These are phyloP conservation scores for Sarcophilus harrisii DNA, from an alignment of 2,797 vertebrate genomes.

Conservation along the genomic window DNA sequence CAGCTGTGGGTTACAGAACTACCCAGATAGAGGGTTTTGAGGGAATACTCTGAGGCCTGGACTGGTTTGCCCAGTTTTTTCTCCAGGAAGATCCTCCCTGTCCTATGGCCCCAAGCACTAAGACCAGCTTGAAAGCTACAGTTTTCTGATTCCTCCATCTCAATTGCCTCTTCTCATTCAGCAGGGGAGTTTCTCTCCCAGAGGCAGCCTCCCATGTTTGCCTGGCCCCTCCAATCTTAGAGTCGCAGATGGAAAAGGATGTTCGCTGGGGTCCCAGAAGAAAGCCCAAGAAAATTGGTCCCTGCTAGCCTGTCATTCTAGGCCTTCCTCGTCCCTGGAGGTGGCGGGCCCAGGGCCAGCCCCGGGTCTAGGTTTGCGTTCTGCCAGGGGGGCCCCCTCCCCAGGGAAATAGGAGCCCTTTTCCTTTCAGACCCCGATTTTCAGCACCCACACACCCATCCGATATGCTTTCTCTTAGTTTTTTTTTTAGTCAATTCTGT, in stretches of 20 bases:
- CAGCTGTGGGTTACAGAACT: neutral
- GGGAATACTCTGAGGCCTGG: neutral
- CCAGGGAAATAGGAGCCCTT: slow-evolving; percentile 68
- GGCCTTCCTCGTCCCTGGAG: neutral
- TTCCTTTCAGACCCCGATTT: slow-evolving; percentile 88
- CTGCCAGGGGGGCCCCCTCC: slow-evolving; percentile 68
- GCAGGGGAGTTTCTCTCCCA: neutral
- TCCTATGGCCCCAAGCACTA: neutral
- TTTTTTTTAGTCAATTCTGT: slow-evolving; percentile 62
- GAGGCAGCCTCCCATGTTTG: neutral
- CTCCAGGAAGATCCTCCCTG: slow-evolving; percentile 60
- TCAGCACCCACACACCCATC: slow-evolving; percentile 80
- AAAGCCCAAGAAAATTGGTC: fast-evolving
- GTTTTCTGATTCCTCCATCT: neutral
- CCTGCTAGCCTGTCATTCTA: neutral
- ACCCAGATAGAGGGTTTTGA: neutral
- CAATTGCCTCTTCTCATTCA: neutral
- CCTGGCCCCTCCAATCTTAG: neutral
- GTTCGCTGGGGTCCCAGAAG: neutral
- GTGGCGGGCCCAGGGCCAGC: slow-evolving; percentile 15
- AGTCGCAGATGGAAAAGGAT: neutral
- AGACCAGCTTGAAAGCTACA: neutral
- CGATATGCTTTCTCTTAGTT: slow-evolving; percentile 58
- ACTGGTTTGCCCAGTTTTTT: slow-evolving; percentile 60
- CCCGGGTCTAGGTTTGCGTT: slow-evolving; percentile 74